Base-by-base conservation (phyloP, 1,140 invertebrate genomes). In the Megalopta genalis region DNA sequence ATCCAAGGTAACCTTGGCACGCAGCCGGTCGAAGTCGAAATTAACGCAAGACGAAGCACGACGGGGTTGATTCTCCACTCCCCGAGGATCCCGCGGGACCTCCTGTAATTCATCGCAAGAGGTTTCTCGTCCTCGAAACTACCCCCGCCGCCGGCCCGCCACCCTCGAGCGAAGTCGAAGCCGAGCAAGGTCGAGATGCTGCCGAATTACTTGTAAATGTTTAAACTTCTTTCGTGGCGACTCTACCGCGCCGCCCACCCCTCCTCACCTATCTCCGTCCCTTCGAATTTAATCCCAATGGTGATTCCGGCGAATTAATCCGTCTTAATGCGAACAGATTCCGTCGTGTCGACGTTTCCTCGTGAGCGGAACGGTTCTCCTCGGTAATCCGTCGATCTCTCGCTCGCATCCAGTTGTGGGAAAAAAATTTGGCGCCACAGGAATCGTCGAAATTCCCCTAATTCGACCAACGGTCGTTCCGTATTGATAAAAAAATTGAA, bases 21-120 rank as follows among this genome's bases (percentile, higher is more conserved):
- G 80, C 39, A 75, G 67, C 66, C 59, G 67, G 81, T 68, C 59
- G 77, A 68, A 82, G 81, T 68, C 59, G 77, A 68, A 82, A 82
- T 85, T 85, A 85, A 79, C 83, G 72, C 83, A 42, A 80, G 71
- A 77, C 80, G 77, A 76, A 62, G 78, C 74, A 81, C 67, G 81
- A 70, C 69, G 74, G 75, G 70, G 62, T 77, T 73, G 71, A 75
- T 78, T 75, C 66, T 63, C 25, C 54, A 62, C 21, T 60, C 77
- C 62, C 70, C 27, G 18, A 49, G n/a, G 21, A 10, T 66, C 73
- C 46, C 60, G 16, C 2, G 75, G 80, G 83, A 77, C 71, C 68
- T 80, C 59, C 65, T 69, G 77, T 87, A 74, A 73, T 83, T 62
- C 75, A 78, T 77, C 84, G 77, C 76, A 72, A 79, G 77, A 77